These are phyloP conservation scores for Chiridota heheva DNA, from an alignment of 35 echinoderm and acorn worm genomes.

Conservation along the genomic window DNA sequence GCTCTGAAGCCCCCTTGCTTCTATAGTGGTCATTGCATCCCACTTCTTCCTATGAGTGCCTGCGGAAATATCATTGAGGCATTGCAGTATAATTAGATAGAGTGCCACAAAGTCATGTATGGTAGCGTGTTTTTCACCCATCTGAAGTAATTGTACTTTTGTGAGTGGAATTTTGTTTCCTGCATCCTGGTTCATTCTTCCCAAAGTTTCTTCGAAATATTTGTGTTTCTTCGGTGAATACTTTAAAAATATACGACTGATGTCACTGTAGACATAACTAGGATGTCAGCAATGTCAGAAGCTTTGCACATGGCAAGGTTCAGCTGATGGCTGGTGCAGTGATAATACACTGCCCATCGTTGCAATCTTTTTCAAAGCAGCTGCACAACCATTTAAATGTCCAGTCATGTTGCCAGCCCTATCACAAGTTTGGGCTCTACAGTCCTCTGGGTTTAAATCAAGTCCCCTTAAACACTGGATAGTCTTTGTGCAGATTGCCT, in stretches of 20 bases:
- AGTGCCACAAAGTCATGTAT: too few relatives aligned
- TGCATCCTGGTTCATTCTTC: neutral
- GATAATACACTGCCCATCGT: slow-evolving; percentile 46
- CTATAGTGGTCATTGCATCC: too few relatives aligned
- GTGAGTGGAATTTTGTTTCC: neutral
- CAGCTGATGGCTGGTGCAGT: slow-evolving; percentile 55
- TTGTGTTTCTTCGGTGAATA: slow-evolving; percentile 48
- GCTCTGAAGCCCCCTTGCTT: too few relatives aligned
- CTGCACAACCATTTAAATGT: slow-evolving; percentile 47
- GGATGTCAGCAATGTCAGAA: slow-evolving; percentile 37
- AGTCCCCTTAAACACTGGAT: neutral
- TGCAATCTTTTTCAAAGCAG: slow-evolving; percentile 11
- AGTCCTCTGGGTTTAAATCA: slow-evolving; percentile 10
- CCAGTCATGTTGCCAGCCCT: slow-evolving; percentile 59
- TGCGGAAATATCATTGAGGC: too few relatives aligned
- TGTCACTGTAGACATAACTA: slow-evolving; percentile 15
- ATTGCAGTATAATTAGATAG: too few relatives aligned
- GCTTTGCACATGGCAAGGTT: slow-evolving; percentile 42
- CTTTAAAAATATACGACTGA: slow-evolving; percentile 31
- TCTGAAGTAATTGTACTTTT: slow-evolving; percentile 26
- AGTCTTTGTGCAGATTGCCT: too few relatives aligned
- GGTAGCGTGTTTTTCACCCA: slow-evolving; percentile 72
- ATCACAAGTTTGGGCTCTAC: slow-evolving; percentile 53
- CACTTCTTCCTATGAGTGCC: too few relatives aligned
- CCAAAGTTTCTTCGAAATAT: slow-evolving; percentile 11